Conservation (phyloP, 2,113 vertebrate genomes). For the Cephalopholis sonnerati region DNA sequence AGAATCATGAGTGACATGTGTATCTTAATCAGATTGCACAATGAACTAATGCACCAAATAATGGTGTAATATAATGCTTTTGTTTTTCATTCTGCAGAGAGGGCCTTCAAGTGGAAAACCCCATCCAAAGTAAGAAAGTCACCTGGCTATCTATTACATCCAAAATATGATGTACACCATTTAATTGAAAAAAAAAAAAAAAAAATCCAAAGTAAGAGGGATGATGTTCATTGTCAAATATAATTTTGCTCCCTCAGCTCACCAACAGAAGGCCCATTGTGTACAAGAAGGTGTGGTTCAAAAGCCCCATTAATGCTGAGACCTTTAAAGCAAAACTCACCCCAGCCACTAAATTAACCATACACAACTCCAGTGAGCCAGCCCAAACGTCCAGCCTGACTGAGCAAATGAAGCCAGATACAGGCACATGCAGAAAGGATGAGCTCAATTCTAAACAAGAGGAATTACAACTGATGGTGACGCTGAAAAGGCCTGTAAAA, state of each 20-base stretch:
- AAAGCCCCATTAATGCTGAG: conserved; percentile 47
- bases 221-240: not conserved
- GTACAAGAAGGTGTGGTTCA: conserved; percentile 75
- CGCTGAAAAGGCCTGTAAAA: conserved; percentile 2
- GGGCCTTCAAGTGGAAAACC: conserved; percentile 3
- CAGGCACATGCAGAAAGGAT: not conserved
- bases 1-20: not conserved
- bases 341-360: not conserved
- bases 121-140: conserved; percentile 46
- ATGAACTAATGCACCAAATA: not conserved
- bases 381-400: not conserved
- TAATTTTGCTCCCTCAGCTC: conserved; percentile 37
- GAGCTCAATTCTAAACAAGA: not conserved
- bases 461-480: not conserved
- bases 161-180: not conserved
- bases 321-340: not conserved
- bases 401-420: not conserved
- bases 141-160: not conserved
- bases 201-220: not conserved
- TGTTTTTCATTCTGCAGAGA: conserved; percentile 19
- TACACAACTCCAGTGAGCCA: not conserved
- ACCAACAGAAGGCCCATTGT: conserved; percentile 1
- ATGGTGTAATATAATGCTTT: not conserved
- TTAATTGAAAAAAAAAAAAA: not conserved
- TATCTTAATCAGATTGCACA: not conserved